A percentile compares a stretch with the other conserved stretches of the same genome.
These are phyloP conservation scores for Hyposoter didymator DNA, from an alignment of 2,888 invertebrate genomes.

Conservation along the genomic window DNA sequence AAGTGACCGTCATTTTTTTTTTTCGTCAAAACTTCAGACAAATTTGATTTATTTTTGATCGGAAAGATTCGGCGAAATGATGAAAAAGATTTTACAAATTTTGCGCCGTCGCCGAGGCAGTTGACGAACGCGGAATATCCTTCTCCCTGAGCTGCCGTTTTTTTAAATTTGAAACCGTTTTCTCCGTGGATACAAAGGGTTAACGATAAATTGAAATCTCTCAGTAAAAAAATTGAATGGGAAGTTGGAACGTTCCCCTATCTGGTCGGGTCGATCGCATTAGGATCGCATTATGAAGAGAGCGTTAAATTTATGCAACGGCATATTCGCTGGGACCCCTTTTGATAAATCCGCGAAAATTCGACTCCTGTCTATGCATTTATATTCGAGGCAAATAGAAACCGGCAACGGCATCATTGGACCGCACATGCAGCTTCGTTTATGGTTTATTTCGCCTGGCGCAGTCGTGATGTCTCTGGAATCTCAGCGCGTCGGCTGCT, in stretches of 20 bases:
- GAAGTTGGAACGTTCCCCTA: background rate
- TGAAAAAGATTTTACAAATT: background rate
- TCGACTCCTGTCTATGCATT: constrained; percentile 60
- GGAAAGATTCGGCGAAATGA: background rate
- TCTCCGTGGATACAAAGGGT: background rate
- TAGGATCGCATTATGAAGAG: constrained; percentile 64
- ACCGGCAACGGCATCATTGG: constrained; percentile 33
- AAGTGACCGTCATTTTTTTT: background rate
- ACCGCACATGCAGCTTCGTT: background rate
- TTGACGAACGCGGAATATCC: background rate
- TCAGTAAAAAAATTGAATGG: background rate
- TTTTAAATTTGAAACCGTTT: background rate
- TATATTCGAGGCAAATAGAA: constrained; percentile 43
- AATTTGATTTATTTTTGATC: background rate
- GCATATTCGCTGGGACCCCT: constrained; percentile 55
- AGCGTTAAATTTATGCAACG: constrained; percentile 76
- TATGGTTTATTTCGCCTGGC: constrained; percentile 9
- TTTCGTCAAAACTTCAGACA: too few relatives aligned
- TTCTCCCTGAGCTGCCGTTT: background rate
- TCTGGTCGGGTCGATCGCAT: constrained; percentile 22
- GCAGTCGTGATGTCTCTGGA: constrained; percentile 30
- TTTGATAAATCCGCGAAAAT: constrained; percentile 41
- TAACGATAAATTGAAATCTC: background rate
- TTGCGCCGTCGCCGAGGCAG: background rate
- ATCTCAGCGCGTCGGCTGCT: constrained; percentile 34